Evolutionary conservation across 2,113 vertebrate genomes (phyloP).

Genomic region (Petrocephalus microphthalmus): DNA sequence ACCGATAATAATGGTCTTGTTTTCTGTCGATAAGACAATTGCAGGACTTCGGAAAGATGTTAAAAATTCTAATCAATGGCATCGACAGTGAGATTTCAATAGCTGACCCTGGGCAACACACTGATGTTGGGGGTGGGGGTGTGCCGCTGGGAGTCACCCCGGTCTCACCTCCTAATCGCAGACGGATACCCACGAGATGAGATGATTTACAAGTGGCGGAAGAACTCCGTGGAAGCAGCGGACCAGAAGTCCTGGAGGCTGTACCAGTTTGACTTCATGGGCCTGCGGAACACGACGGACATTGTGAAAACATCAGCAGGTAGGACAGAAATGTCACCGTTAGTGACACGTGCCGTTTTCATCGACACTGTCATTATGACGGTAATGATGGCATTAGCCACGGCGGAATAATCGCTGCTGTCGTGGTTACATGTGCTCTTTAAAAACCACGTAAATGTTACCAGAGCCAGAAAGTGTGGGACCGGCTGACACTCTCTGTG

Average conservation of each 20-base stretch:
- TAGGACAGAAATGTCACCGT: slow-evolving; percentile 39
- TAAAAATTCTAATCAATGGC: slow-evolving; percentile 19
- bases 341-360: background rate
- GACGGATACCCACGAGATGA: slow-evolving; percentile 94
- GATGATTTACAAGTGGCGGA: slow-evolving; percentile 94
- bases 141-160: slow-evolving; percentile 29
- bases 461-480: too few relatives aligned
- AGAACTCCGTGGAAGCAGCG: slow-evolving; percentile 86
- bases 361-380: background rate
- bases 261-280: slow-evolving; percentile 97
- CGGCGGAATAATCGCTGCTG: background rate
- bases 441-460: background rate
- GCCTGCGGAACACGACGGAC: slow-evolving; percentile 84
- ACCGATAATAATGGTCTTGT: slow-evolving; percentile 36
- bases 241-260: slow-evolving; percentile 95
- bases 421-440: background rate
- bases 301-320: slow-evolving; percentile 83
- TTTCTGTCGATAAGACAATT: slow-evolving; percentile 32
- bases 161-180: slow-evolving; percentile 61
- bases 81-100: background rate
- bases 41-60: slow-evolving; percentile 2
- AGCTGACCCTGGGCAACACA: background rate
- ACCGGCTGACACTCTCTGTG: background rate
- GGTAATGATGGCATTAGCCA: background rate
- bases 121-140: too few relatives aligned